Evolutionary conservation across 2,113 vertebrate species (phyloP).

Genomic region (Ceratotherium simum): DNA sequence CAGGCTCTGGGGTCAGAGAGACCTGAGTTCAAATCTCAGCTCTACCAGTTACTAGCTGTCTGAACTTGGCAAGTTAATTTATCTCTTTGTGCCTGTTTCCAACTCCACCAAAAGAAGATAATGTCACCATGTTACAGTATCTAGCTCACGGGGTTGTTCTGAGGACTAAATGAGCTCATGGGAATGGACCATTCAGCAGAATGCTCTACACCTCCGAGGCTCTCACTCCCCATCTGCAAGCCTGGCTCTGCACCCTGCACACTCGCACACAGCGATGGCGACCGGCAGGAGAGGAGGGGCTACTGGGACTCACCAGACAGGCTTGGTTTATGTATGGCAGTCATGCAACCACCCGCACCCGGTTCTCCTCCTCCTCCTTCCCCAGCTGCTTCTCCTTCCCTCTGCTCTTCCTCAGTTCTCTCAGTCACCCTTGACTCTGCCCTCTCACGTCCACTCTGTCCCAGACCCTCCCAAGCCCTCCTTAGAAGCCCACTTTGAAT

Average conservation of each 20-base stretch:
- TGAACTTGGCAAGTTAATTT: background rate
- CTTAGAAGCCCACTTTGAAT: no score
- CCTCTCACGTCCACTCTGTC: background rate
- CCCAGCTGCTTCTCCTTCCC: background rate
- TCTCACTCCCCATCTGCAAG: background rate
- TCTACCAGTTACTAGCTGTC: background rate
- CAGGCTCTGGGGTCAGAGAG: background rate
- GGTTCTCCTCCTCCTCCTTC: background rate
- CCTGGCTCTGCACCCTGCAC: fast-evolving
- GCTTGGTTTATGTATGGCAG: background rate
- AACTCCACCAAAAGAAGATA: background rate
- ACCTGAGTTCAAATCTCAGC: background rate
- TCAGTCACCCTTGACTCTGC: background rate
- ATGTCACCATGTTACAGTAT: background rate
- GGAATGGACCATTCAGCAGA: background rate
- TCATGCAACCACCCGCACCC: background rate
- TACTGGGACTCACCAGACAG: fast-evolving
- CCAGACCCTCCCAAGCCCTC: background rate
- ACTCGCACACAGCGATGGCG: background rate
- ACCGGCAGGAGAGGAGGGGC: background rate
- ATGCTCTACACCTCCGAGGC: background rate
- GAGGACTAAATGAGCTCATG: background rate
- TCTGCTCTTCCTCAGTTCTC: background rate
- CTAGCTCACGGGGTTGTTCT: background rate
- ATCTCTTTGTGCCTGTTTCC: background rate